phyloP scores from a whole-genome alignment of 1,140 invertebrate genomes.

The Drosophila melanica region DNA sequence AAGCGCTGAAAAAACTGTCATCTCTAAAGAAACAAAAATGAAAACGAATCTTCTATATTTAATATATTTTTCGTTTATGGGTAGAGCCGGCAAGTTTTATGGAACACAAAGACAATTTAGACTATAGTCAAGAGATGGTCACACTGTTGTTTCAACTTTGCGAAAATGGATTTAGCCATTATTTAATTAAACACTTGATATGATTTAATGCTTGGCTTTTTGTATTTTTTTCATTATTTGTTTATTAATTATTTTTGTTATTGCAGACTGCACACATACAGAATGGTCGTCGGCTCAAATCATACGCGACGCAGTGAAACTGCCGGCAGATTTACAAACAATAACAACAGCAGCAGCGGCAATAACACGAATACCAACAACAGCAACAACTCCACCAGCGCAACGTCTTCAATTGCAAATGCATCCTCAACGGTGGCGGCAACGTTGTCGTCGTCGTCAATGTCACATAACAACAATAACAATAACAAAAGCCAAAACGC shows the following conservation, averaged over 20 bases:
- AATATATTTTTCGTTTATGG: neutral
- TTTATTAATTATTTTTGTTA: no score
- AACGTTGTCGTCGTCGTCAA: slow-evolving; percentile 59
- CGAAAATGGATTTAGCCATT: neutral
- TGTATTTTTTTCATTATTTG: neutral
- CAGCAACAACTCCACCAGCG: slow-evolving; percentile 56
- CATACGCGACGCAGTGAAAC: slow-evolving; percentile 78
- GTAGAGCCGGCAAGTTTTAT: neutral
- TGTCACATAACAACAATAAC: slow-evolving; percentile 57
- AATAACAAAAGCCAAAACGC: slow-evolving; percentile 57
- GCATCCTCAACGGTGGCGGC: slow-evolving; percentile 49
- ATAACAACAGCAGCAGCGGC: slow-evolving; percentile 37
- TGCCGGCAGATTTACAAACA: slow-evolving; percentile 71
- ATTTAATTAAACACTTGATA: neutral
- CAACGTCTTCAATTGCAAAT: slow-evolving; percentile 64
- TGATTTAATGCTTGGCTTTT: neutral
- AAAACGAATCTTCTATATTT: neutral
- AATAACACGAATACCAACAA: slow-evolving; percentile 30
- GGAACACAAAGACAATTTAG: neutral
- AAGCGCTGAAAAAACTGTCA: neutral
- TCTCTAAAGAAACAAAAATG: neutral
- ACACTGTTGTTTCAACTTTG: neutral
- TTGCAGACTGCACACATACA: slow-evolving; percentile 68
- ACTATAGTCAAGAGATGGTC: neutral
- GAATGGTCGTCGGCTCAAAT: slow-evolving; percentile 83